Base-by-base conservation (phyloP, 2,888 invertebrate genomes). In the Cryptophagus acutangulus region DNA sequence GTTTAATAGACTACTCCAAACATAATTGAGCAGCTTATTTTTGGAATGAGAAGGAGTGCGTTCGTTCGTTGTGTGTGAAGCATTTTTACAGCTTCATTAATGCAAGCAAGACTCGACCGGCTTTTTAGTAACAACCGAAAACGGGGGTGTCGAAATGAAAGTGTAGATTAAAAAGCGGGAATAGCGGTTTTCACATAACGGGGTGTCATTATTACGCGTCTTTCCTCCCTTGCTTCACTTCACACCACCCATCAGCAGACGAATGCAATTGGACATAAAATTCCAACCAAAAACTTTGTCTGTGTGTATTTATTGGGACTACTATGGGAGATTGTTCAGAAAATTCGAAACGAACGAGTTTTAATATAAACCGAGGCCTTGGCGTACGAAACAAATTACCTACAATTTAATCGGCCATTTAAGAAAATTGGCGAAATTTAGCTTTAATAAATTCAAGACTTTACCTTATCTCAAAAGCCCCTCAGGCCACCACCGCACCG, bases 61-160 rank as follows among this genome's bases (percentile, higher is more conserved):
- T n/a, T n/a, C n/a, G n/a, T n/a, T n/a, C n/a, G n/a, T n/a, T n/a
- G n/a, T n/a, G n/a, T n/a, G n/a, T n/a, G n/a, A n/a, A 58, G 63
- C 65, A 65, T 64, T 65, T 67, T 68, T 65, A 67, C 64, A 60
- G 62, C 66, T 66, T 66, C 66, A 68, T 69, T 68, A 66, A 67
- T 61, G 61, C 63, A 58, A 55, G 55, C n/a, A n/a, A n/a, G n/a
- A n/a, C n/a, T n/a, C n/a, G n/a, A 52, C 54, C 50, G 58, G 58
- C 58, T 61, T 31, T 62, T 60, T 55, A 58, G 58, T 61, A 61
- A 64, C 60, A 66, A 61, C 65, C 64, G 61, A 62, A 64, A 67
- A 68, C 62, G 62, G 67, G n/a, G 66, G 66, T 67, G 66, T 65
- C 65, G 65, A 66, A 69, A 69, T 68, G 66, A 66, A 66, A 66